These are phyloP conservation scores for Apis mellifera DNA, from an alignment of 1,140 invertebrate species.

Conservation along the genomic window DNA sequence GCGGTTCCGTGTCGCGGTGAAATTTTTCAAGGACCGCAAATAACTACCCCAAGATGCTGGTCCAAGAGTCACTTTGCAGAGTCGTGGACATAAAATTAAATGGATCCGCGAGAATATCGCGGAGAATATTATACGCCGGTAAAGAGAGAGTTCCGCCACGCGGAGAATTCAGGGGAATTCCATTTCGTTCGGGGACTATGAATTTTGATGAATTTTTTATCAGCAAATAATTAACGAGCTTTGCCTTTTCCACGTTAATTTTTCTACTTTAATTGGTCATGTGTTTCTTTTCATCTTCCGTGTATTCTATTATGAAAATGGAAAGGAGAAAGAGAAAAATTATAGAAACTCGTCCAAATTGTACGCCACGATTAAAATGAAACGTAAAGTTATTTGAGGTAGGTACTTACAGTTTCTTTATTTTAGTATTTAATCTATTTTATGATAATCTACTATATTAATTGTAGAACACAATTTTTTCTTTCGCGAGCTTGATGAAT, in stretches of 20 bases:
- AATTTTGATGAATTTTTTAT: slow-evolving; percentile 35
- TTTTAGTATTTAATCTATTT: too few species aligned
- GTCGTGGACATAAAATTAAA: slow-evolving; percentile 44
- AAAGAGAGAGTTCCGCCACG: not conserved
- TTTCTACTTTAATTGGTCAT: not conserved
- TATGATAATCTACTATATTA: too few species aligned
- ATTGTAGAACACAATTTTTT: too few species aligned
- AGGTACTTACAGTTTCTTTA: too few species aligned
- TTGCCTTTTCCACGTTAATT: not conserved
- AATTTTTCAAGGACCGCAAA: slow-evolving; percentile 37
- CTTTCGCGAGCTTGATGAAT: too few species aligned
- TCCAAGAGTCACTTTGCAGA: slow-evolving; percentile 37
- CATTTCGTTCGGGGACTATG: slow-evolving; percentile 11
- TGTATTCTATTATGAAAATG: too few species aligned
- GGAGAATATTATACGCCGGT: slow-evolving; percentile 44
- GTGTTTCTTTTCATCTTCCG: too few species aligned
- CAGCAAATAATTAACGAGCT: slow-evolving; percentile 20
- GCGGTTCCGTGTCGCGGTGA: not conserved
- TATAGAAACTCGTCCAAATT: too few species aligned
- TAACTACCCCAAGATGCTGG: slow-evolving; percentile 30
- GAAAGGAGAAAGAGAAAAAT: too few species aligned
- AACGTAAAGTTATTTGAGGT: too few species aligned
- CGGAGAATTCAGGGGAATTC: not conserved
- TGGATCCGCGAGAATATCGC: not conserved
- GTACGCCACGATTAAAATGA: too few species aligned